Evolutionary conservation across 2,113 vertebrate species (phyloP).

Genomic region (Silurus glanis): DNA sequence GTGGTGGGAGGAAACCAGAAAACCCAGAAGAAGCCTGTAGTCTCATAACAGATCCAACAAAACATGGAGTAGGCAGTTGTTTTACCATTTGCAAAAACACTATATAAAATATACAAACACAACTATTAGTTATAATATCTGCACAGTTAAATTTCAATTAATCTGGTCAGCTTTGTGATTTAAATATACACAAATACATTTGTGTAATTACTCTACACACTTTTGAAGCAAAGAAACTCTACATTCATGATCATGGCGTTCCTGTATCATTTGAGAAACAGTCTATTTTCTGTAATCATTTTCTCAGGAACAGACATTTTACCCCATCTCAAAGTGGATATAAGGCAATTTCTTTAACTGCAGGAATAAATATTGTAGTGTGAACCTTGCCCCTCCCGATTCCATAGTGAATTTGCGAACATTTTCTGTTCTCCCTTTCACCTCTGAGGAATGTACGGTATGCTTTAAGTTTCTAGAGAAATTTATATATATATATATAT

Average conservation of each 20-base stretch:
- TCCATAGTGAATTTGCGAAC: conserved; percentile 57
- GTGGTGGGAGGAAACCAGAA: not conserved
- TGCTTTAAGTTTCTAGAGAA: conserved; percentile 43
- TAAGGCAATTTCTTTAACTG: conserved; percentile 63
- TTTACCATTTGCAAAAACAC: conserved; percentile 3
- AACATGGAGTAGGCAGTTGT: conserved; percentile 25
- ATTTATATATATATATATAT: no score
- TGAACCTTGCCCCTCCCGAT: conserved; percentile 49
- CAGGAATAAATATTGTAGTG: conserved; percentile 67
- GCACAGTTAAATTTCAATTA: not conserved
- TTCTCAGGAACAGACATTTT: conserved; percentile 29
- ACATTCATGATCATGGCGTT: not conserved
- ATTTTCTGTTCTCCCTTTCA: conserved; percentile 53
- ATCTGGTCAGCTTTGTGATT: not conserved
- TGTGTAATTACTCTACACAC: no score
- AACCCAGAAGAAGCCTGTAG: not conserved
- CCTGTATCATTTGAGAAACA: not conserved
- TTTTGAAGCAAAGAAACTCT: not conserved
- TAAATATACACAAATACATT: not conserved
- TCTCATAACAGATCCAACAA: conserved; percentile 51
- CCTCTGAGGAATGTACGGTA: conserved; percentile 43
- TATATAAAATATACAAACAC: conserved; percentile 24
- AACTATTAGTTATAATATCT: not conserved
- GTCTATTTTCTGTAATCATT: conserved; percentile 4
- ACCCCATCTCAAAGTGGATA: conserved; percentile 43